A percentile compares a stretch with the other conserved stretches of the same genome.
These are phyloP conservation scores for Hymenopus coronatus DNA, from an alignment of 2,888 invertebrate genomes.

Conservation along the genomic window DNA sequence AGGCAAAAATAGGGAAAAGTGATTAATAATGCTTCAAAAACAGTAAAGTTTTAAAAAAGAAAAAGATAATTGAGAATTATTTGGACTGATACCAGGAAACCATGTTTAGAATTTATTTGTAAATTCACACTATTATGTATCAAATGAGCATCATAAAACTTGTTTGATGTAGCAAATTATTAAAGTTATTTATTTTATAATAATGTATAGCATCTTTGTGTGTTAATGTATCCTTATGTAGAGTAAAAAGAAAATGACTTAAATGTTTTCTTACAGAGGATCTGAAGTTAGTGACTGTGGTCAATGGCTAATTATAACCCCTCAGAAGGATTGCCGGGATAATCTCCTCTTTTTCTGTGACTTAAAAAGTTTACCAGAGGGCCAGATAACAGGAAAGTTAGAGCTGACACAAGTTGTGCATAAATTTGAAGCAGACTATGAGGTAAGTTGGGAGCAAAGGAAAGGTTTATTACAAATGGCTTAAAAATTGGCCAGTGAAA, in stretches of 20 bases:
- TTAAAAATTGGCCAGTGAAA: neutral
- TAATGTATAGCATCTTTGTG: no score
- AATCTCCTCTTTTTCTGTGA: slow-evolving; percentile 86
- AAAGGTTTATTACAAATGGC: neutral
- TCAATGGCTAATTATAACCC: slow-evolving; percentile 76
- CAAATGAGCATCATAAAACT: no score
- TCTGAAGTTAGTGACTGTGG: slow-evolving; percentile 90
- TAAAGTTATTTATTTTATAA: no score
- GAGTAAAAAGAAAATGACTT: neutral
- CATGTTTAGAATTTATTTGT: no score
- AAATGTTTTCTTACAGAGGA: slow-evolving; percentile 56
- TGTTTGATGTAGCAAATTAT: no score
- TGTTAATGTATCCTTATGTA: no score
- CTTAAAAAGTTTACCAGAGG: slow-evolving; percentile 55
- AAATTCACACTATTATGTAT: no score
- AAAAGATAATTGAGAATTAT: no score
- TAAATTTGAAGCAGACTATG: slow-evolving; percentile 90
- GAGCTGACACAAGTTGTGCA: slow-evolving; percentile 77
- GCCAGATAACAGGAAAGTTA: slow-evolving; percentile 62
- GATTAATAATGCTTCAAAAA: no score
- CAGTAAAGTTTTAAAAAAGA: no score
- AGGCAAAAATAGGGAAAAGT: no score
- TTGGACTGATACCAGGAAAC: no score
- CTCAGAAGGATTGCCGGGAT: slow-evolving; percentile 86
- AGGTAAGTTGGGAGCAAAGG: slow-evolving; percentile 55